phyloP scores from a whole-genome alignment of 2,797 vertebrate species.

The Cottoperca gobio region DNA sequence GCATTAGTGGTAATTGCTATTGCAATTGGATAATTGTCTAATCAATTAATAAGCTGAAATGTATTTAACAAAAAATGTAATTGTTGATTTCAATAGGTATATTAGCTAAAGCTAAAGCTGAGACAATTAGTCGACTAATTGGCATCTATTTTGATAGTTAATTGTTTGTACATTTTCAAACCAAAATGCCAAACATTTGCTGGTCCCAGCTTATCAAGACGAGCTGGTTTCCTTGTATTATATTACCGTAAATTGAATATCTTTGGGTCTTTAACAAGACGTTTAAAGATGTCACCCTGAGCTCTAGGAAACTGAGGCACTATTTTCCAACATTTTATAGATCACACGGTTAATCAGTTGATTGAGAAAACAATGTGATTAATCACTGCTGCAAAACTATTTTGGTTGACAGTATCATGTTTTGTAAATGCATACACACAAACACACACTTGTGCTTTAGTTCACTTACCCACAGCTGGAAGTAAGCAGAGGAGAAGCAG shows the following conservation, averaged over 20 bases:
- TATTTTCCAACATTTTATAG: not conserved
- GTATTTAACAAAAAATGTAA: not conserved
- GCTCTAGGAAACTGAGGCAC: not conserved
- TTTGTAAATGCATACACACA: not conserved
- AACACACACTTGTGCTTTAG: not conserved
- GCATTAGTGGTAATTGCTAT: not conserved
- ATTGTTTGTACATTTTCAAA: too few species aligned
- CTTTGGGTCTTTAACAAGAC: not conserved
- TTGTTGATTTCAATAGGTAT: not conserved
- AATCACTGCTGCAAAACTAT: not conserved
- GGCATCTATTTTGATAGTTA: not conserved
- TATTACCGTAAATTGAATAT: not conserved
- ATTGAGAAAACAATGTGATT: not conserved
- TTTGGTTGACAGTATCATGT: not conserved
- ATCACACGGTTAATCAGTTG: not conserved
- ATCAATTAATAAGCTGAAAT: not conserved
- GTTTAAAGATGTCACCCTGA: not conserved
- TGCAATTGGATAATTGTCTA: not conserved
- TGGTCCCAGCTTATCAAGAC: not conserved
- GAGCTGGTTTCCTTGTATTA: not conserved
- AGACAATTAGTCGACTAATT: not conserved
- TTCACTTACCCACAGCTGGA: constrained; percentile 73
- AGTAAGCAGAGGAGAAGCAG: constrained; percentile 66
- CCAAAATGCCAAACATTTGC: not conserved
- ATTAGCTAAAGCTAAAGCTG: not conserved